A percentile compares a stretch with the other conserved stretches of the same genome.
Evolutionary conservation across 2,888 invertebrate species (phyloP).

Genomic region (Ctenicera cuprea): DNA sequence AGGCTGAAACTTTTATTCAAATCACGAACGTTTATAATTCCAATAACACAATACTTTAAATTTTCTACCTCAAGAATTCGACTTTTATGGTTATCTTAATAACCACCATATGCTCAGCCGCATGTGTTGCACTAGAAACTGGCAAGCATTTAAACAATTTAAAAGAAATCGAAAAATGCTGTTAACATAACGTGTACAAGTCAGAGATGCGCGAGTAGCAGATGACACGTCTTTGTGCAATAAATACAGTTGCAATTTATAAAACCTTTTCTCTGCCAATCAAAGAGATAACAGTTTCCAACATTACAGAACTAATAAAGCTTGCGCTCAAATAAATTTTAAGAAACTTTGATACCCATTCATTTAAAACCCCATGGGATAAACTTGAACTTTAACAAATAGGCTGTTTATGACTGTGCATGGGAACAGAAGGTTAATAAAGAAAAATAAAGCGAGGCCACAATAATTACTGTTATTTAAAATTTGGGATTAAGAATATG

Average conservation of each 20-base stretch:
- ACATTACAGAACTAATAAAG: no score
- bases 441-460: slow-evolving; percentile 17
- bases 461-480: slow-evolving; percentile 28
- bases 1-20: no score
- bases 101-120: no score
- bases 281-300: no score
- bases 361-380: slow-evolving; percentile 20
- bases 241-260: slow-evolving; percentile 13
- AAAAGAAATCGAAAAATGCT: background rate
- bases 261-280: background rate
- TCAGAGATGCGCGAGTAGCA: background rate
- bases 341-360: background rate
- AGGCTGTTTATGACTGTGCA: background rate
- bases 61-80: no score
- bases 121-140: no score
- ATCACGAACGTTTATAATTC: no score
- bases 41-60: no score
- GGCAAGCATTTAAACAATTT: background rate
- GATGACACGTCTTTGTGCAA: slow-evolving; percentile 4
- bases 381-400: slow-evolving; percentile 38
- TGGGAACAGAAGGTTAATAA: slow-evolving; percentile 22
- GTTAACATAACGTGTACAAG: background rate
- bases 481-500: slow-evolving; percentile 29
- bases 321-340: background rate
- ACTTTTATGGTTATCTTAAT: no score